Percentiles rank a stretch among this genome's conserved stretches.
phyloP scores from a whole-genome alignment of 2,888 invertebrate genomes.

The Abrostola tripartita region DNA sequence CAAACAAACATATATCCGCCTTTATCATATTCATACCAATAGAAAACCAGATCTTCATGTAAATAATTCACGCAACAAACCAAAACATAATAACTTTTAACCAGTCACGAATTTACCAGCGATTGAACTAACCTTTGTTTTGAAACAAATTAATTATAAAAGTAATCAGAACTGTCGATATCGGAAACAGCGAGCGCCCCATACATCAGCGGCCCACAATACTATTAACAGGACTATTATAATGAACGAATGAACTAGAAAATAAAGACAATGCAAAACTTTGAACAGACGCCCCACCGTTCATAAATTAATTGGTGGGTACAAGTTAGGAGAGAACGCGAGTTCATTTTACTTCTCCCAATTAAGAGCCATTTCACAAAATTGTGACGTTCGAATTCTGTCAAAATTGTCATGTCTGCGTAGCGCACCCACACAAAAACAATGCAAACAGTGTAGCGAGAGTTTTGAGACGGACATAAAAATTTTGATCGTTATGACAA shows the following conservation, averaged over 20 bases:
- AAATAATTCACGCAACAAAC: background rate
- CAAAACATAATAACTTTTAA: background rate
- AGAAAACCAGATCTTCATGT: background rate
- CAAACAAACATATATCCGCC: too few relatives aligned
- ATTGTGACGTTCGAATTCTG: too few relatives aligned
- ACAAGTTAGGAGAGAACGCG: conserved; percentile 23
- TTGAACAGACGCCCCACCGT: conserved; percentile 47
- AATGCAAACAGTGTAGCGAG: too few relatives aligned
- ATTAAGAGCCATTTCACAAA: too few relatives aligned
- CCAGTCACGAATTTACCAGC: background rate
- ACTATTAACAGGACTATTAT: conserved; percentile 45
- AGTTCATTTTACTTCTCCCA: too few relatives aligned
- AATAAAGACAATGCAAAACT: conserved; percentile 64
- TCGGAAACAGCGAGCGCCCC: background rate
- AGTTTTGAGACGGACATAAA: too few relatives aligned
- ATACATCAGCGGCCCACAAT: conserved; percentile 36
- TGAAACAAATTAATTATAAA: conserved; percentile 52
- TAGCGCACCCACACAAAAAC: too few relatives aligned
- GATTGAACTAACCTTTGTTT: conserved; percentile 22
- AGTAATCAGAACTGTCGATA: conserved; percentile 37
- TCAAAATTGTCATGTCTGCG: too few relatives aligned
- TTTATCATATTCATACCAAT: background rate
- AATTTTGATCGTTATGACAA: too few relatives aligned
- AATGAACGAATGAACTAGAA: conserved; percentile 51
- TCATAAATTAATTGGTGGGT: conserved; percentile 40